Evolutionary conservation across 2,888 invertebrate species (phyloP).

Genomic region (Thera obeliscata): DNA sequence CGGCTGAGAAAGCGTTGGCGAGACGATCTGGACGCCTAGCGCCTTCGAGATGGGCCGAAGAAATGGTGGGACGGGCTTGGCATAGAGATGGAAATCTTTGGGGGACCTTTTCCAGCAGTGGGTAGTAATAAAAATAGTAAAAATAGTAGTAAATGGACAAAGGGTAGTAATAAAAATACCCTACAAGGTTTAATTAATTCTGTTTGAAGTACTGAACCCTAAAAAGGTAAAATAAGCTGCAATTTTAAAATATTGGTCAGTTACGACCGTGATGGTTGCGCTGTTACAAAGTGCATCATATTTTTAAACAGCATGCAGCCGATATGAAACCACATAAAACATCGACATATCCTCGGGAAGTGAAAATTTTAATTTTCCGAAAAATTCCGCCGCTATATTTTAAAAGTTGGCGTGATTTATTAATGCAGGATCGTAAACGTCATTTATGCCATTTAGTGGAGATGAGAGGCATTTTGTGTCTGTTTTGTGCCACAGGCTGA

Average conservation of each 20-base stretch:
- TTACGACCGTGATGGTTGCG: slow-evolving; percentile 47
- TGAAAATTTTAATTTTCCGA: slow-evolving; percentile 71
- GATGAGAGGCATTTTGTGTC: slow-evolving; percentile 59
- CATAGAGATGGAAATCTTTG: too few species aligned
- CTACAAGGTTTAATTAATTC: too few species aligned
- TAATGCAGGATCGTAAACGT: slow-evolving; percentile 67
- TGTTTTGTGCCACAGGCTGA: slow-evolving; percentile 47
- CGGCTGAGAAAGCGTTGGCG: too few species aligned
- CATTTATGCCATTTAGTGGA: slow-evolving; percentile 67
- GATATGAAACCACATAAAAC: slow-evolving; percentile 72
- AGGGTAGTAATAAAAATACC: too few species aligned
- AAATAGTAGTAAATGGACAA: too few species aligned
- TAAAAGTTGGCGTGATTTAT: slow-evolving; percentile 76
- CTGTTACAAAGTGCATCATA: slow-evolving; percentile 60
- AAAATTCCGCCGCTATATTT: slow-evolving; percentile 69
- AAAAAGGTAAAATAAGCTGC: slow-evolving; percentile 30
- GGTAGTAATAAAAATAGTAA: too few species aligned
- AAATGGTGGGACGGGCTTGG: too few species aligned
- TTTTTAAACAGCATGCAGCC: slow-evolving; percentile 56
- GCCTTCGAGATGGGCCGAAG: too few species aligned
- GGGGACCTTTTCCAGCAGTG: too few species aligned
- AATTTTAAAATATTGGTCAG: slow-evolving; percentile 39
- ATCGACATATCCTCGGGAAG: slow-evolving; percentile 67
- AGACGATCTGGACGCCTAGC: too few species aligned
- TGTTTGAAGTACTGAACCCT: neutral